A percentile compares a stretch with the other conserved stretches of the same genome.
These are phyloP conservation scores for Phallusia fumigata DNA, from an alignment of 23 tunicate species.

Conservation along the genomic window DNA sequence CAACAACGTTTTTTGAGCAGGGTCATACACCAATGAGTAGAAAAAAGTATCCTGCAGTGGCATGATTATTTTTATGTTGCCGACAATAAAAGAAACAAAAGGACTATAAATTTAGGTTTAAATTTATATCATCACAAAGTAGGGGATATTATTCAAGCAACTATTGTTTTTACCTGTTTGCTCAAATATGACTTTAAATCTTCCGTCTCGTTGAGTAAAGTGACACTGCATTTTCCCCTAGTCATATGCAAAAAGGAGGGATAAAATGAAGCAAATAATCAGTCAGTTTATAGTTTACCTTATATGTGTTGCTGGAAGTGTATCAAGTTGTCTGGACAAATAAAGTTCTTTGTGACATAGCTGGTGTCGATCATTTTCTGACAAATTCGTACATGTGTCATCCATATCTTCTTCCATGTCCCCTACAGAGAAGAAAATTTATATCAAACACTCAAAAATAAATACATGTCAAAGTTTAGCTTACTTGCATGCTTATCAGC, in stretches of 20 bases:
- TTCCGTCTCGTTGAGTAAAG: slow-evolving; percentile 94
- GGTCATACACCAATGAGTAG: slow-evolving; percentile 96
- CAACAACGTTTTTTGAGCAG: slow-evolving; percentile 91
- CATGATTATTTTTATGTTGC: neutral
- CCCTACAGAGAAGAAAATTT: slow-evolving; percentile 24
- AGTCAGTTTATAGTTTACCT: slow-evolving; percentile 25
- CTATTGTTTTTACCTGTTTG: slow-evolving; percentile 53
- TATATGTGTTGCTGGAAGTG: slow-evolving; percentile 85
- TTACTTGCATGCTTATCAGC: slow-evolving; percentile 99
- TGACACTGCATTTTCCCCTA: slow-evolving; percentile 98
- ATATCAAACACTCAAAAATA: neutral
- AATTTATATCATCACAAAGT: neutral
- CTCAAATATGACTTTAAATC: slow-evolving; percentile 71
- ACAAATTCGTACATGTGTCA: slow-evolving; percentile 69
- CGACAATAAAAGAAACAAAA: no score
- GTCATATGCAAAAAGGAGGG: neutral
- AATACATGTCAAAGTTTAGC: slow-evolving; percentile 1
- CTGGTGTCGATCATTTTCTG: slow-evolving; percentile 81
- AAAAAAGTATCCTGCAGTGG: slow-evolving; percentile 73
- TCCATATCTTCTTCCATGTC: slow-evolving; percentile 98
- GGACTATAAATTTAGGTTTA: no score
- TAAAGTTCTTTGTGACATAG: slow-evolving; percentile 92
- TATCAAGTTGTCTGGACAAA: slow-evolving; percentile 89
- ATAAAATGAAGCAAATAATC: neutral
- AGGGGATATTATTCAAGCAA: neutral